Percentiles rank a stretch among this genome's conserved stretches.
Evolutionary conservation across 2,888 invertebrate genomes (phyloP).

Genomic region (Palloptera scutellata): DNA sequence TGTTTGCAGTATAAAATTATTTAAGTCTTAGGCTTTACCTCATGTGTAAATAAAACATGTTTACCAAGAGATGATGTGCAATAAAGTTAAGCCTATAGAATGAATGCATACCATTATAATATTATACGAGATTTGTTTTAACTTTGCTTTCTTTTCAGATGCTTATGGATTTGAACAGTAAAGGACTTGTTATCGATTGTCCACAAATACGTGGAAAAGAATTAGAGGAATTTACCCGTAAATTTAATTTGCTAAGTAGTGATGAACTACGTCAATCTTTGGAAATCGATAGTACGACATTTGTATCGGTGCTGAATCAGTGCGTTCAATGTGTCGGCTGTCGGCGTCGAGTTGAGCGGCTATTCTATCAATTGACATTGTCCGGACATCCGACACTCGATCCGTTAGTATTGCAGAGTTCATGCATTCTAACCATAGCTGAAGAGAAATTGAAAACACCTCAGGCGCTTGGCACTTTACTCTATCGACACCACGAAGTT

Average conservation of each 20-base stretch:
- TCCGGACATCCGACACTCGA: constrained; percentile 88
- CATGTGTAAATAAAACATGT: no score
- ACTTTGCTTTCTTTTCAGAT: constrained; percentile 69
- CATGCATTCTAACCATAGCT: constrained; percentile 80
- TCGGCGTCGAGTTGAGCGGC: constrained; percentile 87
- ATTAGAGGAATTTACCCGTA: constrained; percentile 84
- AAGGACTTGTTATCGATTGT: constrained; percentile 85
- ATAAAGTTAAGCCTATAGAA: no score
- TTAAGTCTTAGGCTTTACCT: no score
- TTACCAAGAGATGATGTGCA: no score
- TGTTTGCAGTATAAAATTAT: no score
- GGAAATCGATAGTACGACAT: constrained; percentile 82
- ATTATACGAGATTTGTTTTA: no score
- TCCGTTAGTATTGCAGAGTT: constrained; percentile 80
- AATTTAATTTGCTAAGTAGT: constrained; percentile 78
- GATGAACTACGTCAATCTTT: constrained; percentile 83
- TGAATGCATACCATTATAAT: no score
- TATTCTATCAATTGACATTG: constrained; percentile 85
- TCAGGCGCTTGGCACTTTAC: constrained; percentile 81
- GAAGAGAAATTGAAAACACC: constrained; percentile 82
- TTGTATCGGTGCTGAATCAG: constrained; percentile 85
- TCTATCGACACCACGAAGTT: constrained; percentile 85
- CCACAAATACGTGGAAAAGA: constrained; percentile 82
- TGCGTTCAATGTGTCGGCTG: constrained; percentile 95
- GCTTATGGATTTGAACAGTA: constrained; percentile 90